Evolutionary conservation across 2,113 vertebrate species (phyloP), one percentile per base, ranked within the genome.

Genomic region (Mugil cephalus): DNA sequence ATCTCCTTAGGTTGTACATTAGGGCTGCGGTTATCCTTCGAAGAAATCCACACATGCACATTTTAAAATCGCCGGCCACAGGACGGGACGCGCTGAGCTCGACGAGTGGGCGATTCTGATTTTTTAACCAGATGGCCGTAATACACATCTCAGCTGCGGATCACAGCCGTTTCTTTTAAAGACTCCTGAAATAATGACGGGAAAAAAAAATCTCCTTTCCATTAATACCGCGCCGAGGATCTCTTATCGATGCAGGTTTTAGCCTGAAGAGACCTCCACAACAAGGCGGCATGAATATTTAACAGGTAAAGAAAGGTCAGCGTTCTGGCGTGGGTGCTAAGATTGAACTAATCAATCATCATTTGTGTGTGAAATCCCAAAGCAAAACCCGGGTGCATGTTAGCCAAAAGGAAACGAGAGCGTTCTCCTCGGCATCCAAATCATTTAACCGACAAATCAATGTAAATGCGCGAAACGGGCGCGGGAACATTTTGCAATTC

Each of bases 1-100:
- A 89, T 89, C 88, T 86, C 69, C 83, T 89, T 84, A 80, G 68
- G 55, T 80, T 75, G 82, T 78, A 80, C 89, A 88, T 89, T 84
- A 88, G 73, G 75, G 79, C 79, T 46, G 79, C 74, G 45, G 61
- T 84, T 83, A 85, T 88, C 81, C 83, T 79, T 54, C 62, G 51
- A 76, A 80, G 69, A 74, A 78, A 88, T 77, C 84, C 83, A 69
- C 76, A 52, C 72, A 66, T 73, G 69, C 77, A 59, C 69, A 85
- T 88, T 87, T 82, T 77, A 89, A n/a, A 90, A 88, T 55, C 80
- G 74, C 58, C 19, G 6, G 61, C 58, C 63, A 74, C 76, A 79
- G 60, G 72, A 86, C n/a, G 14, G 77, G 66, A 66, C 73, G 17
- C 63, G 0, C 36, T 52, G 64, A 72, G 74, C 65, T 83, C 47